phyloP scores from a whole-genome alignment of 2,113 vertebrate species.

The Choloepus hoffmanni region DNA sequence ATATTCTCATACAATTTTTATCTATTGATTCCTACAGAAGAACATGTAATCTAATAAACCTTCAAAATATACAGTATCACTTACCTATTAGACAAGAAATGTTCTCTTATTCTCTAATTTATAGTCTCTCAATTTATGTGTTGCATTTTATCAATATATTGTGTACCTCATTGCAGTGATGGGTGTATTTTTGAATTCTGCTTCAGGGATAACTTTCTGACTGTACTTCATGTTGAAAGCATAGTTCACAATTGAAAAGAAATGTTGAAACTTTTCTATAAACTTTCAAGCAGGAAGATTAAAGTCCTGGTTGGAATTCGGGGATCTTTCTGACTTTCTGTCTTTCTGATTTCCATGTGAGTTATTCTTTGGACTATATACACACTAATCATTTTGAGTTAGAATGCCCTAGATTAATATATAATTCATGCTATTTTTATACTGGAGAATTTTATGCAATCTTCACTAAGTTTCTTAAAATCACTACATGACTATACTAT shows the following conservation, averaged over 20 bases:
- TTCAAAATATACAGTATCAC: not conserved
- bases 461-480: not conserved
- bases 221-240: not conserved
- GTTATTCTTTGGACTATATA: not conserved
- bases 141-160: not conserved
- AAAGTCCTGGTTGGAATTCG: rapidly evolving
- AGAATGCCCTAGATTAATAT: not conserved
- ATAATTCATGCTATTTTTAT: not conserved
- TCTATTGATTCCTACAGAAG: not conserved
- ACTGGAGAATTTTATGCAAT: not conserved
- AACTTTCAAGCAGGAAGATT: not conserved
- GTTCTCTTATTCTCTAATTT: not conserved
- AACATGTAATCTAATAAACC: not conserved
- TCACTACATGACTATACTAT: rapidly evolving
- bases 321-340: not conserved
- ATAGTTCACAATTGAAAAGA: not conserved
- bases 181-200: not conserved
- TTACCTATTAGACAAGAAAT: not conserved
- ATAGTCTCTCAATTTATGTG: not conserved
- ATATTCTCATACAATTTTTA: not conserved
- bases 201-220: not conserved
- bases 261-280: not conserved
- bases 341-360: not conserved
- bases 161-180: not conserved
- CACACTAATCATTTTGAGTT: not conserved